These are phyloP conservation scores for Drosophila virilis DNA, from an alignment of 1,140 invertebrate species.

Conservation along the genomic window DNA sequence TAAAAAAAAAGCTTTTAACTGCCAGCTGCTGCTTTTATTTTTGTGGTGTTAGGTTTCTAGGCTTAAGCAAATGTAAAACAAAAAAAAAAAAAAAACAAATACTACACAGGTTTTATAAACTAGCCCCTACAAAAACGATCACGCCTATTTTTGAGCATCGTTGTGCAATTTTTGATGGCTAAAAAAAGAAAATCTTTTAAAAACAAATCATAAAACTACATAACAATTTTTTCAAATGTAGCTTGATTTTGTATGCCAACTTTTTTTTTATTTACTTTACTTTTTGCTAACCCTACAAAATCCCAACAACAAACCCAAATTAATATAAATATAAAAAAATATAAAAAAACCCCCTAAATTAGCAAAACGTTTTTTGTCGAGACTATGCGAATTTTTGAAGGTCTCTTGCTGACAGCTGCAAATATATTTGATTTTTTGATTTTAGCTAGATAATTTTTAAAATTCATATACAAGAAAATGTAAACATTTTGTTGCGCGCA, in stretches of 20 bases:
- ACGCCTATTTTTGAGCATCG: constrained; percentile 81
- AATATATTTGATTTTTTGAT: constrained; percentile 31
- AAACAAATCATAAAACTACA: constrained; percentile 21
- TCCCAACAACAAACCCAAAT: constrained; percentile 1
- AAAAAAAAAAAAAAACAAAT: constrained; percentile 11
- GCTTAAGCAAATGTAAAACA: constrained; percentile 51
- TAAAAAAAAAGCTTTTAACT: constrained; percentile 49
- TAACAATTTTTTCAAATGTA: constrained; percentile 32
- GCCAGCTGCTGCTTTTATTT: constrained; percentile 50
- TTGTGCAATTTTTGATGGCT: constrained; percentile 68
- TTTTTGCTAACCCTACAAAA: constrained; percentile 37
- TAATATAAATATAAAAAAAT: constrained; percentile 16
- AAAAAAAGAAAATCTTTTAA: constrained; percentile 3
- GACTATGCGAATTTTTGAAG: constrained; percentile 76
- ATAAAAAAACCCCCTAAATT: too few relatives aligned
- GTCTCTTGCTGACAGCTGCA: constrained; percentile 55
- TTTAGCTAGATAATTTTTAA: constrained; percentile 23
- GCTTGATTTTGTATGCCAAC: constrained; percentile 57
- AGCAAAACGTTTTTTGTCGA: constrained; percentile 63
- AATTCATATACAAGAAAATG: constrained; percentile 10
- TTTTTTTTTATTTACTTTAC: constrained; percentile 23
- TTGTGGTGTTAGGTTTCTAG: constrained; percentile 56
- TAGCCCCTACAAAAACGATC: constrained; percentile 59
- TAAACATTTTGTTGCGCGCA: constrained; percentile 35
- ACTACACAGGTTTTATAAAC: constrained; percentile 25